These are phyloP conservation scores for Apolygus lucorum DNA, from an alignment of 1,140 invertebrate genomes.

Conservation along the genomic window DNA sequence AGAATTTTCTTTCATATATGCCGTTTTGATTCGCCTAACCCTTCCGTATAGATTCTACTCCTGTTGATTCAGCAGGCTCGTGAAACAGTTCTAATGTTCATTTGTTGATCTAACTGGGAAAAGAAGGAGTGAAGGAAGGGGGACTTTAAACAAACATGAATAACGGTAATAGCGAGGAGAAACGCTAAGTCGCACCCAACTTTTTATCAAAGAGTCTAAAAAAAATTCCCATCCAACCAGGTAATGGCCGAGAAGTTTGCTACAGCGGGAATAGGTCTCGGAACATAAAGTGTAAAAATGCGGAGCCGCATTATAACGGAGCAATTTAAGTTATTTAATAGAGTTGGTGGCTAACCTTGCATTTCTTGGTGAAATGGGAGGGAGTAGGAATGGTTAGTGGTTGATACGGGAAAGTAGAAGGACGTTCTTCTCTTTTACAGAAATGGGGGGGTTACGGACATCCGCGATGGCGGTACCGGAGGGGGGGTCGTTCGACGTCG, in stretches of 20 bases:
- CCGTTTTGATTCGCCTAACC: too few species aligned
- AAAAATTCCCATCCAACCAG: not conserved
- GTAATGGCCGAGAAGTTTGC: not conserved
- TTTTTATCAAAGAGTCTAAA: not conserved
- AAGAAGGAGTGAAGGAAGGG: too few species aligned
- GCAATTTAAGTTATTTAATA: not conserved
- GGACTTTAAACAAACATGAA: too few species aligned
- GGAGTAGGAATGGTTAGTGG: too few species aligned
- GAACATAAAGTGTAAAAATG: not conserved
- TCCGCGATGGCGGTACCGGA: not conserved
- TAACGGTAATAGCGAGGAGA: not conserved
- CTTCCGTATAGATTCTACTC: too few species aligned
- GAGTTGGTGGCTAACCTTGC: not conserved
- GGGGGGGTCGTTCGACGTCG: not conserved
- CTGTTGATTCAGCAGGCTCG: too few species aligned
- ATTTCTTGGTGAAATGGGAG: not conserved
- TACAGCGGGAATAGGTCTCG: not conserved
- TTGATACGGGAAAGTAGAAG: too few species aligned
- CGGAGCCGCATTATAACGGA: not conserved
- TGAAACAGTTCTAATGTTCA: too few species aligned
- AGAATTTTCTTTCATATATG: too few species aligned
- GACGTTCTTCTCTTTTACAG: too few species aligned
- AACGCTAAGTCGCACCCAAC: not conserved
- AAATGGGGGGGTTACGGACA: too few species aligned
- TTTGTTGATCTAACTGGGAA: too few species aligned